Evolutionary conservation across 2,113 vertebrate genomes (phyloP), one percentile per base, ranked within the genome.

Genomic region (Thomomys bottae): DNA sequence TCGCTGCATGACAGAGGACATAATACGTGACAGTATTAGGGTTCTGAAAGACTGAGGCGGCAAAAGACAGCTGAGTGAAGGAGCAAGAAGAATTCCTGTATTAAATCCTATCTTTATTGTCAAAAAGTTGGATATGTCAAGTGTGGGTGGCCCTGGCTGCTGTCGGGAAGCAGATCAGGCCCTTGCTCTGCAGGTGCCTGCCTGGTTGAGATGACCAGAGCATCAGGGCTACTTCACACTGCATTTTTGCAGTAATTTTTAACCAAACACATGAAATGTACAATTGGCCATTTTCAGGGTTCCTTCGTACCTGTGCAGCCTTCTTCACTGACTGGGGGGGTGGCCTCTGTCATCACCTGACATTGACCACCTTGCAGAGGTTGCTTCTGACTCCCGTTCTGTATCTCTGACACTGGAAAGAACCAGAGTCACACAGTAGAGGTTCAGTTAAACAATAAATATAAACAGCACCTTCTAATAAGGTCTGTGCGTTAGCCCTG

Each of bases 301-400:
- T 34, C 38, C 3, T 36, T 36, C 20, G 5, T 38, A 20, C 40
- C 83, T 0, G 0, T 3, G 20, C 5, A 24, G 0, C 42, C 26
- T 2, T 78, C 20, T 32, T 72, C 28, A 3, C 12, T 54, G 49
- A 54, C 49, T 54, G 28, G 78, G 49, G 54, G 82, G 42, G 64
- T 24, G 34, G 59, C 24, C 59, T 61, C 21, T 26, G 24, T 0
- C 26, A 17, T 71, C 77, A 21, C 66, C 82, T 38, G 4, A n/a
- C n/a, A n/a, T n/a, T n/a, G n/a, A n/a, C n/a, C n/a, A n/a, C n/a
- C n/a, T n/a, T n/a, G n/a, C n/a, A n/a, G n/a, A 42, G 57, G 4
- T 68, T 54, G 49, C 49, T 54, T 54, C 49, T 54, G 12, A 54
- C 49, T 30, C 64, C 12, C 30, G 28, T 45, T 32, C 80, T 30